Evolutionary conservation across 2,113 vertebrate genomes (phyloP).

Genomic region (Smithornis capensis): DNA sequence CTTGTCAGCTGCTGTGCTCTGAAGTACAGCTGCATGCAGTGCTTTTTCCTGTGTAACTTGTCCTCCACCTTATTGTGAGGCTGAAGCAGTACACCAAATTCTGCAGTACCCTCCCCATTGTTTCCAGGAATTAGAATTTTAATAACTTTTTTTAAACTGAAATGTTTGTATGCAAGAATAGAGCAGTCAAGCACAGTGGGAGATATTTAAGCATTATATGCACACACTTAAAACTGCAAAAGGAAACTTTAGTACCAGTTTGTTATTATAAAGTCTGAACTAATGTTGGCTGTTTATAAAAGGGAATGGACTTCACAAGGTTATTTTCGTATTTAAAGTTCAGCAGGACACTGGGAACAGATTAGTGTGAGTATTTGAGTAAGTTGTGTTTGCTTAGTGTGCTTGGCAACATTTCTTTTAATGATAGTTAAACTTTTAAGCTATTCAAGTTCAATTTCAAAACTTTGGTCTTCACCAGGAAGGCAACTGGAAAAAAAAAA

Average conservation of each 20-base stretch:
- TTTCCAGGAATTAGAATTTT: background rate
- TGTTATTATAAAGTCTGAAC: conserved; percentile 24
- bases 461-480: background rate
- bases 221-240: background rate
- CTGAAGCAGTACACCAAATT: background rate
- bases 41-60: background rate
- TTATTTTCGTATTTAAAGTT: conserved; percentile 19
- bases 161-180: background rate
- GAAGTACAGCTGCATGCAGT: background rate
- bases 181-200: background rate
- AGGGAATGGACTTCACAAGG: background rate
- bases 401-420: conserved; percentile 9
- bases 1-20: background rate
- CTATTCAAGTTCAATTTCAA: background rate
- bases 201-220: background rate
- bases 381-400: background rate
- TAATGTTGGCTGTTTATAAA: background rate
- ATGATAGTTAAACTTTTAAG: background rate
- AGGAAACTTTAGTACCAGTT: conserved; percentile 7
- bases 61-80: background rate
- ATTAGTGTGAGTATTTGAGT: conserved; percentile 22
- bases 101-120: background rate
- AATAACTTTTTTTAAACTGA: background rate
- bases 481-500: background rate
- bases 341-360: conserved; percentile 3